Evolutionary conservation across 2,113 vertebrate species (phyloP).

Genomic region (Balaenoptera acutorostrata): DNA sequence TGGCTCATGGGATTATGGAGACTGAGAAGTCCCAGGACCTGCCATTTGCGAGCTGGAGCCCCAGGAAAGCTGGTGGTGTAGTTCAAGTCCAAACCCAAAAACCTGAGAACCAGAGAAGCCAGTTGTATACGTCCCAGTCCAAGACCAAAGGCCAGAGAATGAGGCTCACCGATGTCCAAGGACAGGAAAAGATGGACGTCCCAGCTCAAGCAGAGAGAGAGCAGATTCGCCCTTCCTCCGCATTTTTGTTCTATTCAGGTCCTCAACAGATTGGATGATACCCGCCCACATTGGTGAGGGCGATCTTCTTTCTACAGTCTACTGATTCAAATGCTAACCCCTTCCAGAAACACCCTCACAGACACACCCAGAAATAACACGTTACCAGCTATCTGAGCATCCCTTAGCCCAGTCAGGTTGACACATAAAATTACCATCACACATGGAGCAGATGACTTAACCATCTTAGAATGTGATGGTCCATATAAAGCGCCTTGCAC

Average conservation of each 20-base stretch:
- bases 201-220: background rate
- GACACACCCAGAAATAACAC: background rate
- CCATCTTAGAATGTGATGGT: background rate
- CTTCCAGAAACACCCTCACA: background rate
- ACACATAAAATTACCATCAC: background rate
- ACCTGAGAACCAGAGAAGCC: background rate
- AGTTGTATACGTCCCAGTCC: fast-evolving
- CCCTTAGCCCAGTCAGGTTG: background rate
- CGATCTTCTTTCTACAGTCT: background rate
- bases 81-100: background rate
- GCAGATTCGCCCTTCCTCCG: background rate
- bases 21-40: background rate
- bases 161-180: background rate
- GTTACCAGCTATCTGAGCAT: background rate
- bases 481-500: background rate
- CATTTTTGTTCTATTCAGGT: background rate
- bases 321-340: background rate
- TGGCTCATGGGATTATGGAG: background rate
- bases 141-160: background rate
- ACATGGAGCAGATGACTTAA: background rate
- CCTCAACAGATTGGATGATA: background rate
- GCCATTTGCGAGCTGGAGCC: background rate
- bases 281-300: background rate
- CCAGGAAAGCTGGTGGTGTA: background rate
- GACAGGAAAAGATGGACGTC: background rate